phyloP scores from a whole-genome alignment of 2,113 vertebrate species.

The Struthio camelus region DNA sequence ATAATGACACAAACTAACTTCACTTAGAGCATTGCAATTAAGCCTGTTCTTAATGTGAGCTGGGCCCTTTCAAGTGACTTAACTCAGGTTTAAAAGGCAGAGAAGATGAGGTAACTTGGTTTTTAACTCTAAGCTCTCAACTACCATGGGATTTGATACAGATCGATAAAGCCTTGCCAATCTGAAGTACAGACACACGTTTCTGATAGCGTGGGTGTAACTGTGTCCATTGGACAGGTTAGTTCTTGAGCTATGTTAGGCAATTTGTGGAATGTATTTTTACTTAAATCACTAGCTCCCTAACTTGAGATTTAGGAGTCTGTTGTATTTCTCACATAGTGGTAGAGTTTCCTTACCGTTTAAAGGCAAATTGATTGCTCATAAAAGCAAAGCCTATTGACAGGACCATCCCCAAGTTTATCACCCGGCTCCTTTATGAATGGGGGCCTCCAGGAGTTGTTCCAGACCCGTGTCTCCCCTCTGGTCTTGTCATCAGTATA shows the following conservation, averaged over 20 bases:
- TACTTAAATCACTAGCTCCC: not conserved
- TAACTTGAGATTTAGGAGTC: not conserved
- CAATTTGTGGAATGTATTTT: not conserved
- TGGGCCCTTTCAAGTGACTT: not conserved
- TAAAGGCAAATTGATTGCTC: not conserved
- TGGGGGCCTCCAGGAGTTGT: not conserved
- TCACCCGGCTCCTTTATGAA: not conserved
- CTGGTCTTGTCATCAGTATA: not conserved
- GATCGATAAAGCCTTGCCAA: not conserved
- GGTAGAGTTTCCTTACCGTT: not conserved
- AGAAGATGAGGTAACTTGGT: not conserved
- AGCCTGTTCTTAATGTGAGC: not conserved
- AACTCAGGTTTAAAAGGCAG: not conserved
- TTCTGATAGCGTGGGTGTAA: not conserved
- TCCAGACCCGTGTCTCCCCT: not conserved
- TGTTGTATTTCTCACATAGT: not conserved
- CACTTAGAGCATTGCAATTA: not conserved
- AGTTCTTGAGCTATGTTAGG: not conserved
- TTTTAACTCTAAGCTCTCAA: not conserved
- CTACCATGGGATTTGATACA: not conserved
- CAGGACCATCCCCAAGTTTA: not conserved
- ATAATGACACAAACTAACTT: not conserved
- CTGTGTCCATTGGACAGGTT: not conserved
- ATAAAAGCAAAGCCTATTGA: not conserved
- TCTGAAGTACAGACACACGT: not conserved